Evolutionary conservation across 2,113 vertebrate genomes (phyloP).

Genomic region (Scortum barcoo): DNA sequence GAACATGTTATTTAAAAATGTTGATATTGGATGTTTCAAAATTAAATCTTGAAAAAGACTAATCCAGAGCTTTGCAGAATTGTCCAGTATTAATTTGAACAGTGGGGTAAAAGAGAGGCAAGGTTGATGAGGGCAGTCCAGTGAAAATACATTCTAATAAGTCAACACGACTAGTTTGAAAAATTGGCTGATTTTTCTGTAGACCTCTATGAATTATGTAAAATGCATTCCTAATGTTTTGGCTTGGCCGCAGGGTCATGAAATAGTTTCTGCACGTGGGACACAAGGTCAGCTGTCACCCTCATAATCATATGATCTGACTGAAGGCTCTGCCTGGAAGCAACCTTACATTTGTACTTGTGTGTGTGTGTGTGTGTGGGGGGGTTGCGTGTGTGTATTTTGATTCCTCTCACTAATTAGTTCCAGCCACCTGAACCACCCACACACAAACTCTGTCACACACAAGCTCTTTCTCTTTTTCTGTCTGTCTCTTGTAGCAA

Average conservation of each 20-base stretch:
- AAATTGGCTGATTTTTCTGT: slow-evolving; percentile 41
- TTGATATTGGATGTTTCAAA: not conserved
- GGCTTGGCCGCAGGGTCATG: slow-evolving; percentile 60
- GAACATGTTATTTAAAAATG: not conserved
- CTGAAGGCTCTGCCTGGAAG: slow-evolving; percentile 59
- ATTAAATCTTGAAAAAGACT: no score
- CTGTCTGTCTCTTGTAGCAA: slow-evolving; percentile 41
- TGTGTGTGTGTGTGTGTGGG: slow-evolving; percentile 1
- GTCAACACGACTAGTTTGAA: slow-evolving; percentile 45
- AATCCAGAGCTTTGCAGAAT: not conserved
- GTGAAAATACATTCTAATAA: slow-evolving; percentile 23
- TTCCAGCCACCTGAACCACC: slow-evolving; percentile 62
- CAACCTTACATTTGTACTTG: slow-evolving; percentile 1
- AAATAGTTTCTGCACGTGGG: slow-evolving; percentile 55
- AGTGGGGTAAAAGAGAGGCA: not conserved
- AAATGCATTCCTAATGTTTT: slow-evolving; percentile 64
- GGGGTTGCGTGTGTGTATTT: slow-evolving; percentile 25
- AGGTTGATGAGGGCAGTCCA: not conserved
- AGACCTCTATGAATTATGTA: slow-evolving; percentile 63
- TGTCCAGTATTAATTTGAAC: not conserved
- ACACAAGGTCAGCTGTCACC: slow-evolving; percentile 74
- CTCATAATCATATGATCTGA: slow-evolving; percentile 56
- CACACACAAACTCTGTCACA: slow-evolving; percentile 46
- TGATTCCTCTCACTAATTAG: slow-evolving; percentile 66
- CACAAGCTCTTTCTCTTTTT: slow-evolving; percentile 31